Conservation (phyloP, 2,888 invertebrate species). For the Hirtodrosophila histrioides region DNA sequence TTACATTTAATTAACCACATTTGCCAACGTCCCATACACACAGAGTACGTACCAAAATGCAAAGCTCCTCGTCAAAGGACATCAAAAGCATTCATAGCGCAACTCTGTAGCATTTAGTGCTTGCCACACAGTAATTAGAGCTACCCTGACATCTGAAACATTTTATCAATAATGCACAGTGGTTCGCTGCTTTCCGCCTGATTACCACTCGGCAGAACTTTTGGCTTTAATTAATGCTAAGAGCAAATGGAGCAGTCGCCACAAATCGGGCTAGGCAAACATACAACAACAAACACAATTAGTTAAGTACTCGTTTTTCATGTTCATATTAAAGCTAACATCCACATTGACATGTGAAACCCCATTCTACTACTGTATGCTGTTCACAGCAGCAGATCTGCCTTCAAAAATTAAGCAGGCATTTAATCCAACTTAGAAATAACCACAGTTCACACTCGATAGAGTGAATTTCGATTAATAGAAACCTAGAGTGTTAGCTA, state of each 20-base stretch:
- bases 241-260: slow-evolving; percentile 21
- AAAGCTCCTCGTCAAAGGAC: slow-evolving; percentile 34
- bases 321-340: background rate
- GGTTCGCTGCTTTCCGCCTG: slow-evolving; percentile 23
- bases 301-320: background rate
- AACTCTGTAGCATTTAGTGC: background rate
- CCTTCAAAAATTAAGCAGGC: background rate
- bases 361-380: too few species aligned
- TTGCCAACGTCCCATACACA: slow-evolving; percentile 20
- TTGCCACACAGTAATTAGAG: slow-evolving; percentile 57
- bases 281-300: slow-evolving; percentile 43
- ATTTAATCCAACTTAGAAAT: too few species aligned
- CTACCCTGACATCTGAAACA: slow-evolving; percentile 12
- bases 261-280: slow-evolving; percentile 37
- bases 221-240: slow-evolving; percentile 58
- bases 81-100: slow-evolving; percentile 58
- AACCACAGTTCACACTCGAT: too few species aligned
- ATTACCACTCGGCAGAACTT: slow-evolving; percentile 49
- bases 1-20: slow-evolving; percentile 78
- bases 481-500: too few species aligned
- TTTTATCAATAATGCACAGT: slow-evolving; percentile 71
- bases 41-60: slow-evolving; percentile 7
- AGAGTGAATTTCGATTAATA: too few species aligned
- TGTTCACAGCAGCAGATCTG: background rate
- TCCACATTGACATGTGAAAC: too few species aligned